Evolutionary conservation across 2,113 vertebrate genomes (phyloP).

Genomic region (Phalacrocorax aristotelis): DNA sequence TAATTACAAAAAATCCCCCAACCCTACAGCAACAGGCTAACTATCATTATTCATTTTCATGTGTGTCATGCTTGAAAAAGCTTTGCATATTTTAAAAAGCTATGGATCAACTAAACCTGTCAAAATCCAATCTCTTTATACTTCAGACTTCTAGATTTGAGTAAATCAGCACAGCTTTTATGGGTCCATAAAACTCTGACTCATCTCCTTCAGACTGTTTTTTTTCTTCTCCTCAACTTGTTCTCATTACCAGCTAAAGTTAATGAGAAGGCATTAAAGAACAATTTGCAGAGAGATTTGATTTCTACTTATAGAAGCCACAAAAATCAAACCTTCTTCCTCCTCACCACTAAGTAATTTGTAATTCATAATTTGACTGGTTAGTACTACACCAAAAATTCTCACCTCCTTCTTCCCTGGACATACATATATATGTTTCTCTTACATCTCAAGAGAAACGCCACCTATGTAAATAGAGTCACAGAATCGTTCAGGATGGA

Average conservation of each 20-base stretch:
- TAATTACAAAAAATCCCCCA: slow-evolving; percentile 71
- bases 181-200: slow-evolving; percentile 76
- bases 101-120: slow-evolving; percentile 77
- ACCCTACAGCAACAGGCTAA: slow-evolving; percentile 58
- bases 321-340: slow-evolving; percentile 22
- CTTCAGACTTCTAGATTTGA: slow-evolving; percentile 64
- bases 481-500: not conserved
- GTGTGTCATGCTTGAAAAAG: slow-evolving; percentile 73
- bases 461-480: not conserved
- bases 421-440: not conserved
- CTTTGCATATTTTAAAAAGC: slow-evolving; percentile 78
- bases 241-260: slow-evolving; percentile 75
- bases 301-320: slow-evolving; percentile 42
- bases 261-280: slow-evolving; percentile 73
- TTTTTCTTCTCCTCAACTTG: slow-evolving; percentile 76
- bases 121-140: slow-evolving; percentile 74
- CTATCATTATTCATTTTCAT: slow-evolving; percentile 73
- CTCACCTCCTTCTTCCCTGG: not conserved
- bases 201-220: slow-evolving; percentile 70
- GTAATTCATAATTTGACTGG: not conserved
- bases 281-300: slow-evolving; percentile 67
- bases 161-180: slow-evolving; percentile 78
- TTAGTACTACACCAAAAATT: not conserved
- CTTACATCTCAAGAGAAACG: not conserved
- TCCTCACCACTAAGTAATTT: not conserved